Percentiles rank a stretch among this genome's conserved stretches.
phyloP scores from a whole-genome alignment of 2,888 invertebrate genomes.

The Rotaria macrura region DNA sequence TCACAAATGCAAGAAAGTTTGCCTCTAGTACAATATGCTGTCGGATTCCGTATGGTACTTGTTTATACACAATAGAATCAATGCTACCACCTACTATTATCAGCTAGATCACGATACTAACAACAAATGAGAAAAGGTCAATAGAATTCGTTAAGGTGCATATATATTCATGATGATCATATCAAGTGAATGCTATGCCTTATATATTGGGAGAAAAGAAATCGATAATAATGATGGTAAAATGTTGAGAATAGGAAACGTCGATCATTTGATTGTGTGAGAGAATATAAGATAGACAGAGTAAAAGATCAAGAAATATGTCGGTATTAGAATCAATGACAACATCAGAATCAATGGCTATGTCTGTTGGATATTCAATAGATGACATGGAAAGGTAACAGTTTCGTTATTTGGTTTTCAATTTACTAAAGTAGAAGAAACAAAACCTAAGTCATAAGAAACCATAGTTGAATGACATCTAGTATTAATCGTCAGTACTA shows the following conservation, averaged over 20 bases:
- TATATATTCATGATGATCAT: background rate
- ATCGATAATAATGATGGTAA: background rate
- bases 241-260: background rate
- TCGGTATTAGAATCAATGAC: background rate
- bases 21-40: background rate
- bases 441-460: no score
- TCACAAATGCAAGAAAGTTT: background rate
- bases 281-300: background rate
- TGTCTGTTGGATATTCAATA: background rate
- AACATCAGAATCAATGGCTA: background rate
- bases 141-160: background rate
- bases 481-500: background rate
- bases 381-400: background rate
- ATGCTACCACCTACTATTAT: background rate
- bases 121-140: slow-evolving; percentile 2
- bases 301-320: background rate
- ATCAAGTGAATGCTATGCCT: background rate
- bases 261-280: background rate
- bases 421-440: no score
- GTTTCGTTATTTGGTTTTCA: background rate
- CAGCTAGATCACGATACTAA: background rate
- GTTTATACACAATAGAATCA: background rate
- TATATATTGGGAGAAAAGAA: background rate
- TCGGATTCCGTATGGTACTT: background rate
- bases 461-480: slow-evolving; percentile 6